Conservation (phyloP, 1,140 invertebrate species). For the Neoseiulus cucumeris region DNA sequence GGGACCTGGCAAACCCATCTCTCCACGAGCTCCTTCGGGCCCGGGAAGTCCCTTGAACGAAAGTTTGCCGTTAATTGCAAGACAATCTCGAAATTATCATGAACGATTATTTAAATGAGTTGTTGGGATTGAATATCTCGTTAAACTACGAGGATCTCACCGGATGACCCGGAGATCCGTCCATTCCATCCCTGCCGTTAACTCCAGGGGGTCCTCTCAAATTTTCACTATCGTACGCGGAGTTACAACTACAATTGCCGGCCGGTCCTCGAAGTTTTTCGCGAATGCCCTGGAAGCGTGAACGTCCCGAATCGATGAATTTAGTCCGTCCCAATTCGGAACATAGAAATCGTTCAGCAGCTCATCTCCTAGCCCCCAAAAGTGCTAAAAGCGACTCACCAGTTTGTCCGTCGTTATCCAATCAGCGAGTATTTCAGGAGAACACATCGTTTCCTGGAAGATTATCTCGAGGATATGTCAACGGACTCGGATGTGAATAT, state of each 20-base stretch:
- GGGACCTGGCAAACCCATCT: slow-evolving; percentile 1
- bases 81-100: too few relatives aligned
- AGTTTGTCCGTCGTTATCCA: neutral
- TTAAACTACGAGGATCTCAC: neutral
- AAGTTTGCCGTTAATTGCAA: too few relatives aligned
- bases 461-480: too few relatives aligned
- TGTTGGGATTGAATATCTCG: too few relatives aligned
- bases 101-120: too few relatives aligned
- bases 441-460: neutral
- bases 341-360: too few relatives aligned
- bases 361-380: too few relatives aligned
- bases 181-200: neutral
- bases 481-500: too few relatives aligned
- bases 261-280: neutral
- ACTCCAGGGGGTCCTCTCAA: neutral
- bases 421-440: neutral
- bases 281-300: neutral
- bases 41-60: neutral
- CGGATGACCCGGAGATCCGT: neutral
- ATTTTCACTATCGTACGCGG: neutral
- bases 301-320: neutral
- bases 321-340: too few relatives aligned
- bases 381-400: neutral
- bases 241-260: neutral
- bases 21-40: neutral